Evolutionary conservation across 1,140 invertebrate species (phyloP).

Genomic region (Maniola jurtina): DNA sequence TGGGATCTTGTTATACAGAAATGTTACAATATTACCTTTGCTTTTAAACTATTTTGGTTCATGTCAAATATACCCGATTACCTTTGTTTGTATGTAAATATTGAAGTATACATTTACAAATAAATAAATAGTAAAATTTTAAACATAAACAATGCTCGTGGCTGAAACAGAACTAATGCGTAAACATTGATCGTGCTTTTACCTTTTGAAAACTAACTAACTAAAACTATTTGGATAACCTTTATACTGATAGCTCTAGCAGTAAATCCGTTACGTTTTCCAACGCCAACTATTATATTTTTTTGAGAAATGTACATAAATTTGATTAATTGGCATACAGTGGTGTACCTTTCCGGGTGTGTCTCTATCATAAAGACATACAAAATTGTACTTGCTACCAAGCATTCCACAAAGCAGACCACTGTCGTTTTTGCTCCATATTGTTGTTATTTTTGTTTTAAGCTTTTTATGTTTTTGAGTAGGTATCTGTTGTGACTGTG

Average conservation of each 20-base stretch:
- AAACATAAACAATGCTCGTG: too few species aligned
- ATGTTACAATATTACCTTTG: too few species aligned
- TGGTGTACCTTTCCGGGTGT: constrained; percentile 58
- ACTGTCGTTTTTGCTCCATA: constrained; percentile 61
- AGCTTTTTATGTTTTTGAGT: constrained; percentile 71
- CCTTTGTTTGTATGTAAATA: too few species aligned
- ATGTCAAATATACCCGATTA: too few species aligned
- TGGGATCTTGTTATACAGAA: too few species aligned
- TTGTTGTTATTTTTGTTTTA: constrained; percentile 62
- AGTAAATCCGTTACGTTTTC: constrained; percentile 9
- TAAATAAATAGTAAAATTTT: too few species aligned
- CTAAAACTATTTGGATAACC: not conserved
- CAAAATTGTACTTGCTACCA: constrained; percentile 60
- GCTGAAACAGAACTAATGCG: too few species aligned
- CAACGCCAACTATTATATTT: constrained; percentile 17
- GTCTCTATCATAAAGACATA: constrained; percentile 56
- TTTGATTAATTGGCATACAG: constrained; percentile 31
- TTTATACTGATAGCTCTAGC: not conserved
- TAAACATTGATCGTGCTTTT: too few species aligned
- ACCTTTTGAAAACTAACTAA: too few species aligned
- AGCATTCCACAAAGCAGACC: constrained; percentile 62
- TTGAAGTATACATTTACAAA: too few species aligned
- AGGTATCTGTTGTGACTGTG: constrained; percentile 69
- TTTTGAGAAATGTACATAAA: constrained; percentile 5
- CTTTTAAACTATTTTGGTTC: too few species aligned